Evolutionary conservation across 2,797 vertebrate species (phyloP), one percentile per base, ranked within the genome.

Genomic region (Antennarius maculatus): DNA sequence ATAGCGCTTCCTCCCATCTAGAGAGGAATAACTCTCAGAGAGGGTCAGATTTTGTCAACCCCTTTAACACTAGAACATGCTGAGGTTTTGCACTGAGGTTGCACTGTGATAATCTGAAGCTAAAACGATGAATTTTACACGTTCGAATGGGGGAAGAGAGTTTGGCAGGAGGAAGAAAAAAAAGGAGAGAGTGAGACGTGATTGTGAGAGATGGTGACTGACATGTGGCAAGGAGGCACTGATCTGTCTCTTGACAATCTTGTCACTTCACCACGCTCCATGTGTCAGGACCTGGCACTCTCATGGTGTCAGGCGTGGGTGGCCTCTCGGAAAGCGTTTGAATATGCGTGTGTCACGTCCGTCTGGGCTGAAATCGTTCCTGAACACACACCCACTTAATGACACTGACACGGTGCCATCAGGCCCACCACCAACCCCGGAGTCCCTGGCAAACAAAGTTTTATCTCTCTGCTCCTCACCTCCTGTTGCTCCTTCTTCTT

Each of bases 281-380:
- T 89, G 88, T 93, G 92, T 92, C 92, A 85, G 65, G 77, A 82
- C 86, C 84, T 87, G 86, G 84, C 88, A 69, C 77, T 80, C 75
- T 88, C 77, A 71, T 66, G 18, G 85, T 92, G 91, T 92, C 90
- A 87, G 77, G 90, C 91, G 91, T 93, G 92, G 92, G 92, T 89
- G 89, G 88, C 82, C 85, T 85, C 78, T 80, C 88, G 91, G 91
- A 89, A 91, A 86, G 81, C 74, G 71, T 53, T 79, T 73, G 74
- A 83, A 72, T 84, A 86, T 90, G 85, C 89, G 85, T 86, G 81
- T 88, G 84, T 86, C 86, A 80, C 54, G 82, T 89, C 90, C 92
- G 90, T 93, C 93, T 94, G 93, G 91, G 86, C 88, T 91, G 91
- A 91, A 86, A 90, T 86, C 55, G 59, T 86, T 90, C 87, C 89